Evolutionary conservation across 1,140 invertebrate genomes (phyloP).

Genomic region (Temnothorax curvispinosus): DNA sequence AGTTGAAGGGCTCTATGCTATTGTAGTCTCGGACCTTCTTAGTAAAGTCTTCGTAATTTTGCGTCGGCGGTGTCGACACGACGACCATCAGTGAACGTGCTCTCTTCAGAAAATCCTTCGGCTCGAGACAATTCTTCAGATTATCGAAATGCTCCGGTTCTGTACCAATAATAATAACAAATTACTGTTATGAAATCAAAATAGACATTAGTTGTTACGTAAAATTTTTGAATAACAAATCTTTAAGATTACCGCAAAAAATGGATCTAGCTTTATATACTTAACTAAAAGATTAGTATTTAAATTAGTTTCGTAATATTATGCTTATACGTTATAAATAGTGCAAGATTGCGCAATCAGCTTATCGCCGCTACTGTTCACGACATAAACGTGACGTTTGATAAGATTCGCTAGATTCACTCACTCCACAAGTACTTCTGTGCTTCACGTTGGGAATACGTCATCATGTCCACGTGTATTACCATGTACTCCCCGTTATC

Average conservation of each 20-base stretch:
- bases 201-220: not conserved
- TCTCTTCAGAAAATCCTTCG: slow-evolving; percentile 89
- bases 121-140: slow-evolving; percentile 88
- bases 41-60: slow-evolving; percentile 91
- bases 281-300: not conserved
- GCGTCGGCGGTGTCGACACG: slow-evolving; percentile 92
- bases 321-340: slow-evolving; percentile 1
- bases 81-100: slow-evolving; percentile 94
- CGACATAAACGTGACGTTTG: not conserved
- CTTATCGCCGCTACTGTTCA: not conserved
- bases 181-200: not conserved
- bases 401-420: slow-evolving; percentile 79
- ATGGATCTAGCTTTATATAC: slow-evolving; percentile 3
- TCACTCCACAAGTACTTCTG: slow-evolving; percentile 96
- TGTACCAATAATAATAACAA: slow-evolving; percentile 51
- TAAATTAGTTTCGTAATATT: not conserved
- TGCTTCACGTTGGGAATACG: slow-evolving; percentile 91
- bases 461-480: slow-evolving; percentile 96
- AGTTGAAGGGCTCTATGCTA: slow-evolving; percentile 91
- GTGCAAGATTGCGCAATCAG: slow-evolving; percentile 8
- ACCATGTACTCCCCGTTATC: slow-evolving; percentile 97
- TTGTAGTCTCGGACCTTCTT: slow-evolving; percentile 92
- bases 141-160: slow-evolving; percentile 87
- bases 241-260: not conserved
- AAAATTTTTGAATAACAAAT: not conserved